Evolutionary conservation across 2,113 vertebrate genomes (phyloP).

Genomic region (Chionis minor): DNA sequence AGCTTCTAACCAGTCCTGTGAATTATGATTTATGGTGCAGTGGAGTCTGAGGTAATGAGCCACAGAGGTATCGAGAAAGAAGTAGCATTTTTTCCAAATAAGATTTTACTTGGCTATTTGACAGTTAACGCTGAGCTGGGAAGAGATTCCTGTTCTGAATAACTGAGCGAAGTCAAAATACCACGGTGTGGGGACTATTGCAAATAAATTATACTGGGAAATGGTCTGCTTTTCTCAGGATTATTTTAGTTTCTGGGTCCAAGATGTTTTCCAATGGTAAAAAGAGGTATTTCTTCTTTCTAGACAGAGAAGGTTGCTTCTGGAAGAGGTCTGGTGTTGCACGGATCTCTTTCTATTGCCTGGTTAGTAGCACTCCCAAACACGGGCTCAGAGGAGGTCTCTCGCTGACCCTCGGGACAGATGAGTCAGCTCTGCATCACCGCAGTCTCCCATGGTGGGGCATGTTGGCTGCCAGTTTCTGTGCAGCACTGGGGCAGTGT

Average conservation of each 20-base stretch:
- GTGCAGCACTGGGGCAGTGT: background rate
- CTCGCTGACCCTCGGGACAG: background rate
- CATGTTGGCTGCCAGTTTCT: background rate
- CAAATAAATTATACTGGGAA: background rate
- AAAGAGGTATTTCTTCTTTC: background rate
- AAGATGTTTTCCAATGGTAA: background rate
- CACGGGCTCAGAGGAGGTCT: background rate
- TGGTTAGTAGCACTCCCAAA: background rate
- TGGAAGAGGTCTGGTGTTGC: background rate
- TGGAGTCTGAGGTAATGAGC: background rate
- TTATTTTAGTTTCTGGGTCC: background rate
- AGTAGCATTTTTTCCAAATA: background rate
- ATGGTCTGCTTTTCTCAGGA: background rate
- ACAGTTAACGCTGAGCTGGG: background rate
- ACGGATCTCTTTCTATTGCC: background rate
- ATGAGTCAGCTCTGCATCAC: conserved; percentile 50
- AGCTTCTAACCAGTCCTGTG: background rate
- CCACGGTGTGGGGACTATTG: background rate
- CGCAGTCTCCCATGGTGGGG: background rate
- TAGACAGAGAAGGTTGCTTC: background rate
- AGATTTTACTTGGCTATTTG: background rate
- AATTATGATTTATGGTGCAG: background rate
- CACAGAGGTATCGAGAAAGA: background rate
- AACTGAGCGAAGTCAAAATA: background rate
- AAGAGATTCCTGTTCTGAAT: background rate